phyloP scores from a whole-genome alignment of 2,797 vertebrate species.

The Percopsis omiscomaycus region DNA sequence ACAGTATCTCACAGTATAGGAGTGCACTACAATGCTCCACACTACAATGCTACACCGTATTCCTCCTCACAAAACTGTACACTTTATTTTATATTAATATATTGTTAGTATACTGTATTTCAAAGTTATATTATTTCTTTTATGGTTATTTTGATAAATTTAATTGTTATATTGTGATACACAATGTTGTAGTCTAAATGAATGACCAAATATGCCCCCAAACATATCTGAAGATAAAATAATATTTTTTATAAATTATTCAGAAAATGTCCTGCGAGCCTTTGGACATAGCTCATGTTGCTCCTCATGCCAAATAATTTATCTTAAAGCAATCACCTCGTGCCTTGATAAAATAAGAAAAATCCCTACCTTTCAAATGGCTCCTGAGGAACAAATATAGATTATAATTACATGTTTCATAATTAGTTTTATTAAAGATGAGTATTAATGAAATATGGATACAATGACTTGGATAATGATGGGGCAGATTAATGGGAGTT shows the following conservation, averaged over 20 bases:
- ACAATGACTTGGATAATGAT: slow-evolving; percentile 37
- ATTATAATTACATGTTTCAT: slow-evolving; percentile 43
- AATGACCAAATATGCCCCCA: too few relatives aligned
- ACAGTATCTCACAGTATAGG: slow-evolving; percentile 8
- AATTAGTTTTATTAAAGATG: slow-evolving; percentile 56
- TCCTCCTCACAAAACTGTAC: not conserved
- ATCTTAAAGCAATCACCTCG: too few relatives aligned
- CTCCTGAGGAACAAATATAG: slow-evolving; percentile 33
- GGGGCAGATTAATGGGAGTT: slow-evolving; percentile 49
- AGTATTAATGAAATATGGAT: slow-evolving; percentile 48
- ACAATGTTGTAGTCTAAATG: too few relatives aligned
- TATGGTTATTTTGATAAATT: too few relatives aligned
- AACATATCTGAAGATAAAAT: too few relatives aligned
- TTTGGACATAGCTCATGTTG: not conserved
- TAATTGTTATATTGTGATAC: too few relatives aligned
- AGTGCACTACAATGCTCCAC: slow-evolving; percentile 1
- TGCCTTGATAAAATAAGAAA: too few relatives aligned
- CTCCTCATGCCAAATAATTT: too few relatives aligned
- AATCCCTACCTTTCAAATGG: slow-evolving; percentile 14
- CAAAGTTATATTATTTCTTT: too few relatives aligned
- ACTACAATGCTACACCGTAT: not conserved
- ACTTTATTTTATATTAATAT: too few relatives aligned
- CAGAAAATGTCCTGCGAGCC: not conserved
- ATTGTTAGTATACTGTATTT: too few relatives aligned
- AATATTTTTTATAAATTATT: not conserved